Evolutionary conservation across 2,113 vertebrate species (phyloP).

Genomic region (Panthera uncia): DNA sequence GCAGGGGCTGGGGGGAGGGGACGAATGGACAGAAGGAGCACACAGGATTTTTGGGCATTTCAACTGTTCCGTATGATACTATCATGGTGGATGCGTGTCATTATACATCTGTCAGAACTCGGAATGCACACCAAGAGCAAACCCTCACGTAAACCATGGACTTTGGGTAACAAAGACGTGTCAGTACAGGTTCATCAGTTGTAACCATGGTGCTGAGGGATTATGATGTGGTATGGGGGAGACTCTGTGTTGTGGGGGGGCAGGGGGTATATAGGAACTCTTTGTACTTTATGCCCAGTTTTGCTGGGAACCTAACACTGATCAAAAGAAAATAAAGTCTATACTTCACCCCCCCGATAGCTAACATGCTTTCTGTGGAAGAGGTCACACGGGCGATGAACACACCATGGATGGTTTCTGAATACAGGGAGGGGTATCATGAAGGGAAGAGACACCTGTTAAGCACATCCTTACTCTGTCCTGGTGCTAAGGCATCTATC

Average conservation of each 20-base stretch:
- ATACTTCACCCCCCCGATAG: background rate
- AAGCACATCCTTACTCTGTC: background rate
- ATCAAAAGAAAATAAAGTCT: background rate
- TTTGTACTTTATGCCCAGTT: background rate
- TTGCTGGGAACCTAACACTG: background rate
- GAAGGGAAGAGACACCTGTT: background rate
- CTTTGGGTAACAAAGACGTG: background rate
- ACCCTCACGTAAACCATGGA: background rate
- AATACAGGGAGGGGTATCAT: background rate
- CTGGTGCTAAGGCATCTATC: background rate
- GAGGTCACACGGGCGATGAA: background rate
- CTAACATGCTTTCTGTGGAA: background rate
- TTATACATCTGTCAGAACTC: background rate
- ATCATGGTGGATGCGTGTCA: background rate
- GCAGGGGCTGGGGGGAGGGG: background rate
- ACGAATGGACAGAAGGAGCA: background rate
- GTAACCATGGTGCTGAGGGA: background rate
- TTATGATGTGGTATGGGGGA: background rate
- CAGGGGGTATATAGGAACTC: background rate
- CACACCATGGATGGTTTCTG: background rate
- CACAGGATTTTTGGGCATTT: background rate
- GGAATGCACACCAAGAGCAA: background rate
- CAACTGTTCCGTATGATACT: background rate
- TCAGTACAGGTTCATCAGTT: rapidly evolving
- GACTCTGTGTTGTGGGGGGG: rapidly evolving